These are phyloP conservation scores for Galaxias olidus DNA, from an alignment of 2,797 vertebrate species.

Conservation along the genomic window DNA sequence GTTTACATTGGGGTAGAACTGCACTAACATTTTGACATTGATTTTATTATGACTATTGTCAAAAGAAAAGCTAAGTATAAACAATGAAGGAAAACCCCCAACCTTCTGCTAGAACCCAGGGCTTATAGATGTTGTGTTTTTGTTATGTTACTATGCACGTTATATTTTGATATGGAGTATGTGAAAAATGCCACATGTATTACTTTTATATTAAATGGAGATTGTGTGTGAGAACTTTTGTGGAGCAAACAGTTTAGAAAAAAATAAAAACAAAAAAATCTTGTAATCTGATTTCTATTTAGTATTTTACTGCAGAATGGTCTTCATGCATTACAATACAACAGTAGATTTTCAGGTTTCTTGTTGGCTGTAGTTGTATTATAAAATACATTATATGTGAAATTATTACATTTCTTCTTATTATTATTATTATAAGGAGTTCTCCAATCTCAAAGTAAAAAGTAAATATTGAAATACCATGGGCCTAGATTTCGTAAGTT, in stretches of 20 bases:
- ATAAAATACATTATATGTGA: too few relatives aligned
- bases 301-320: too few relatives aligned
- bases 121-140: conserved; percentile 52
- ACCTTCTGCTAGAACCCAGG: conserved; percentile 54
- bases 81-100: conserved; percentile 31
- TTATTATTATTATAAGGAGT: too few relatives aligned
- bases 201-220: neutral
- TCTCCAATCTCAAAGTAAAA: neutral
- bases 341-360: too few relatives aligned
- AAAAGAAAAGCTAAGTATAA: conserved; percentile 25
- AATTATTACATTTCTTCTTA: too few relatives aligned
- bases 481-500: conserved; percentile 25
- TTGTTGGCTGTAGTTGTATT: too few relatives aligned
- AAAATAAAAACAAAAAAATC: too few relatives aligned
- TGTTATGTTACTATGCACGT: conserved; percentile 59
- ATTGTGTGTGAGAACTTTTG: too few relatives aligned
- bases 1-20: conserved; percentile 68
- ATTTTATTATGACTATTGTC: conserved; percentile 40
- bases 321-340: too few relatives aligned
- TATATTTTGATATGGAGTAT: conserved; percentile 64
- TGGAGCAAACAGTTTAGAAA: too few relatives aligned
- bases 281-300: too few relatives aligned
- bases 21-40: conserved; percentile 51
- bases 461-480: conserved; percentile 27
- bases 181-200: conserved; percentile 32